Conservation (phyloP, 2,113 vertebrate species). For the Ciconia boyciana region DNA sequence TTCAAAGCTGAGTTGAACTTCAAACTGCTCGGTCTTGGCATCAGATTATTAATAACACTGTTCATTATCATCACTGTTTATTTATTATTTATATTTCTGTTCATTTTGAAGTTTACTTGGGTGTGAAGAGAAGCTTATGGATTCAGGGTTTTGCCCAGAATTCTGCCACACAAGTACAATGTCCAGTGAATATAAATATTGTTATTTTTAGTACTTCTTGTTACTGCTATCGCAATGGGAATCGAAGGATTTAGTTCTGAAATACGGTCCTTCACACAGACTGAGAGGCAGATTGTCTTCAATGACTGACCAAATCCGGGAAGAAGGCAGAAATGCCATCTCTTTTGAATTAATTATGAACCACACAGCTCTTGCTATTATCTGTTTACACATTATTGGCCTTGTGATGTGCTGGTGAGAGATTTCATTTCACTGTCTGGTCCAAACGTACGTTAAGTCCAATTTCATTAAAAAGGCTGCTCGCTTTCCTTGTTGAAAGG, state of each 20-base stretch:
- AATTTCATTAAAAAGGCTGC: constrained; percentile 33
- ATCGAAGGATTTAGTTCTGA: neutral
- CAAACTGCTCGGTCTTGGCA: rapidly evolving
- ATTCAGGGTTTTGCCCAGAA: neutral
- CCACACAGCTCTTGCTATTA: constrained; percentile 32
- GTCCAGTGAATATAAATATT: neutral
- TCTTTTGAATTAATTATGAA: constrained; percentile 61
- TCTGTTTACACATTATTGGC: constrained; percentile 56
- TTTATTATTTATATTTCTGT: neutral
- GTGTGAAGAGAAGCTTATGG: neutral
- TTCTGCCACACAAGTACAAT: neutral
- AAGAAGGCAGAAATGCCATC: constrained; percentile 33
- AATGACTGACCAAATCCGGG: neutral
- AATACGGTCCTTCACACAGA: neutral
- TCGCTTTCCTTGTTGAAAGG: constrained; percentile 38
- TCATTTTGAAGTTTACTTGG: neutral
- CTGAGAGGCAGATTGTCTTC: constrained; percentile 4
- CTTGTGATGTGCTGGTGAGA: constrained; percentile 42
- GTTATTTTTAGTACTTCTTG: neutral
- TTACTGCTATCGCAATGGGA: neutral
- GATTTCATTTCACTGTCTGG: constrained; percentile 57
- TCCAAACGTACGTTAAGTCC: constrained; percentile 17
- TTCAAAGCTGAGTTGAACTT: neutral
- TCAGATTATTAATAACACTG: neutral
- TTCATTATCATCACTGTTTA: neutral